phyloP scores from a whole-genome alignment of 2,888 invertebrate species.

The Lymantria monacha region DNA sequence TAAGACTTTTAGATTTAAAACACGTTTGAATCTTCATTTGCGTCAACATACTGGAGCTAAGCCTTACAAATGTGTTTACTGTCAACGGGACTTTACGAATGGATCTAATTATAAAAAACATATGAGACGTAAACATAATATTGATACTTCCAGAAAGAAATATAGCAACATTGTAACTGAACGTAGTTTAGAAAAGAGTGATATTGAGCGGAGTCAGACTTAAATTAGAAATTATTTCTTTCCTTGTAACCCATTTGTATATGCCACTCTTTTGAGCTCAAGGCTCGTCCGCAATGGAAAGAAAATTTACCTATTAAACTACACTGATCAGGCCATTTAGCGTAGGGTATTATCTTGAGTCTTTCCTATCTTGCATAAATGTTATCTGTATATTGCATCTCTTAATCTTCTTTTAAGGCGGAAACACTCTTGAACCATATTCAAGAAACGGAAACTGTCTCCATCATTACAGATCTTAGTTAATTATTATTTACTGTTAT shows the following conservation, averaged over 20 bases:
- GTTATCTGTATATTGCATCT: too few relatives aligned
- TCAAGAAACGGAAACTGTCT: too few relatives aligned
- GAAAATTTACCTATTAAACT: too few relatives aligned
- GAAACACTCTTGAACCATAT: too few relatives aligned
- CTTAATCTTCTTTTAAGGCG: too few relatives aligned
- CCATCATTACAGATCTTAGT: too few relatives aligned
- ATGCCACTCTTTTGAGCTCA: background rate
- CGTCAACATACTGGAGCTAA: conserved; percentile 76
- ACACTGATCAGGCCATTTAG: too few relatives aligned
- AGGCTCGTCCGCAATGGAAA: too few relatives aligned
- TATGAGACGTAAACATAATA: conserved; percentile 71
- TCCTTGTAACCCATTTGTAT: background rate
- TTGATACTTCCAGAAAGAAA: conserved; percentile 64
- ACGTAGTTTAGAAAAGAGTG: background rate
- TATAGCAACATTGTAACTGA: conserved; percentile 21
- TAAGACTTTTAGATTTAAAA: conserved; percentile 73
- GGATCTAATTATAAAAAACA: conserved; percentile 76
- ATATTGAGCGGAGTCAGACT: background rate
- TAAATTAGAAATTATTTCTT: background rate
- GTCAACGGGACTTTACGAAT: conserved; percentile 72
- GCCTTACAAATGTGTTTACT: conserved; percentile 67
- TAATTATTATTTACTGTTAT: too few relatives aligned
- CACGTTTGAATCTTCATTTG: conserved; percentile 66
- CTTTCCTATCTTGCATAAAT: too few relatives aligned
- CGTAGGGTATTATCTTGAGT: too few relatives aligned